Base-by-base conservation (phyloP, 2,888 invertebrate genomes). In the Toxonevra muliebris region DNA sequence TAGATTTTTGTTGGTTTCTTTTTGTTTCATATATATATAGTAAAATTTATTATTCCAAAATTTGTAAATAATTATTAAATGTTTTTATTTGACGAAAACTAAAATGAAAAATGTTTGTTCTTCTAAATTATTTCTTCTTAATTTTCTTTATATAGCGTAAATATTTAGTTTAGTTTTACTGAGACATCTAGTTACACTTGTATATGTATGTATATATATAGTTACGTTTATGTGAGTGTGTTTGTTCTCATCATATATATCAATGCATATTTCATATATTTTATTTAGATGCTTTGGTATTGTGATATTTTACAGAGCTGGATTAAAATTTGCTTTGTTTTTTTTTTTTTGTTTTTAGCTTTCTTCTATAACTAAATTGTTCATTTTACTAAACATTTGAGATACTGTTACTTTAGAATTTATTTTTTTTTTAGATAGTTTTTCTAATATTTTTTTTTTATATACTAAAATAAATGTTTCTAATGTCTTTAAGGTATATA, bases 181-280 rank as follows among this genome's bases (percentile, higher is more conserved):
- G 30, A 30, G 30, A 30, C 30, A 30, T 30, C 7, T 30, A 30
- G 7, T 30, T 30, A 30, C 7, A 30, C 30, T n/a, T 42, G 45
- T 59, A 11, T 59, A 10, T 20, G 48, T 61, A 15, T 60, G 40
- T 57, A 57, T 57, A 57, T 30, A 20, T 57, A 57, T 15, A n/a
- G 15, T 13, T 40, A 8, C n/a, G 40, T 57, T n/a, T 57, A 15
- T 57, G 40, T 40, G 41, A 10, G 13, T 57, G 40, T 57, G n/a
- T 30, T 5, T 74, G 75, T 71, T 20, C 43, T 41, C 71, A 69
- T 72, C 73, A 74, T 76, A 76, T 77, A 73, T 75, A 45, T 59
- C 9, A 45, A 43, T 20, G 20, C 45, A 45, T 20, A 11, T 55
- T n/a, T n/a, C n/a, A n/a, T 30, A 30, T 30, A 4, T 30, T 4